Evolutionary conservation across 2,797 vertebrate genomes (phyloP).

Genomic region (Malacoraja senta): DNA sequence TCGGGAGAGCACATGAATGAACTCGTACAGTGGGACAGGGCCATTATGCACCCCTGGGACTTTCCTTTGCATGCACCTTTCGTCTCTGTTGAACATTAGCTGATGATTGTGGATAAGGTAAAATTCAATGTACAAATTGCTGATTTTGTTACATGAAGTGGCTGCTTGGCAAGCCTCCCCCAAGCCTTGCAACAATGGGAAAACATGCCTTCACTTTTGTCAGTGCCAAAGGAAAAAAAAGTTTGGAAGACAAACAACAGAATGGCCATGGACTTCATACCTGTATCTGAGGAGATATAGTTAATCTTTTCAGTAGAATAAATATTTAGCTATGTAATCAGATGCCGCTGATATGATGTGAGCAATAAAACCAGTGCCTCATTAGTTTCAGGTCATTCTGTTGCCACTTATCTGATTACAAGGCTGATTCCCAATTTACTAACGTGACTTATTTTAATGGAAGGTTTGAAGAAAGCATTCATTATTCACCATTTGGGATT

Average conservation of each 20-base stretch:
- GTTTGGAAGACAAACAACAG: background rate
- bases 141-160: no score
- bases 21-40: no score
- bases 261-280: background rate
- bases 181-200: background rate
- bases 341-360: background rate
- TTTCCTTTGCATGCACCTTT: background rate
- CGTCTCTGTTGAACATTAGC: background rate
- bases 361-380: background rate
- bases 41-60: no score
- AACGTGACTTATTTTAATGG: slow-evolving; percentile 25
- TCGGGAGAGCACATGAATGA: no score
- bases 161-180: background rate
- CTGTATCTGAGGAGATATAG: background rate
- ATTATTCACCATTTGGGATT: slow-evolving; percentile 28
- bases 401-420: slow-evolving; percentile 22
- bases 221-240: background rate
- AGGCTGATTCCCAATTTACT: slow-evolving; percentile 33
- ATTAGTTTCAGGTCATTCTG: slow-evolving; percentile 34
- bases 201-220: background rate
- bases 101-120: no score
- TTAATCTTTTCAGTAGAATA: slow-evolving; percentile 28
- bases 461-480: slow-evolving; percentile 25
- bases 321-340: slow-evolving; percentile 37
- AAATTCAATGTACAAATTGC: background rate